Base-by-base conservation (phyloP, 2,113 vertebrate species). In the Vimba vimba region DNA sequence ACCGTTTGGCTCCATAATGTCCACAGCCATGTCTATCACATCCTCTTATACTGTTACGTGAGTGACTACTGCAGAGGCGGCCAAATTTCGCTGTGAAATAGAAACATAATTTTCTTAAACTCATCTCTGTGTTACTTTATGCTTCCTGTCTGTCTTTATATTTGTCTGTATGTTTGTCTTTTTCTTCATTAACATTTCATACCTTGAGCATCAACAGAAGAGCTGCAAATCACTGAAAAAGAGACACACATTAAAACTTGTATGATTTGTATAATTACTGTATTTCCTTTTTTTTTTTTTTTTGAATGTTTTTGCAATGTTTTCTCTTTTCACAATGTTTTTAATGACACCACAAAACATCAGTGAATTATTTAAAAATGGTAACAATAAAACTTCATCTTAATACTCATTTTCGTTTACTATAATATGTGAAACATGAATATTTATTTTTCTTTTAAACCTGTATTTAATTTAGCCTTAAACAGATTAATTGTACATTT, bases 31-130 rank as follows among this genome's bases (percentile, higher is more conserved):
- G 80, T 23, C 19, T 0, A 45, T 92, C 91, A 43, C 59, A 81
- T 12, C 64, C 78, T 75, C 91, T 87, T 30, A 27, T 85, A 0
- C 0, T 6, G 68, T 92, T 92, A 15, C 12, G 25, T 2, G 83
- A 21, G 80, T 90, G 86, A 25, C 85, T 85, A 85, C 86, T 90
- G 85, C 91, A 91, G n/a, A 91, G 86, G n/a, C 79, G 27, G 3
- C 90, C 91, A 76, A 92, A 92, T 57, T 69, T 90, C 19, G 87
- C 86, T 83, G 50, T 43, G 39, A 87, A 43, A 11, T 15, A 21
- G 57, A 62, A 27, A n/a, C 6, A 78, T 4, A 13, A 8, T 4
- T 2, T 17, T 17, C 15, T 43, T 8, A 7, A 30, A 66, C 64
- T 17, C 6, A 66, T 66, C 17, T 30, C 13, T 81, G 1, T 30